Conservation (phyloP, 2,797 vertebrate genomes). For the Hemitrygon akajei region DNA sequence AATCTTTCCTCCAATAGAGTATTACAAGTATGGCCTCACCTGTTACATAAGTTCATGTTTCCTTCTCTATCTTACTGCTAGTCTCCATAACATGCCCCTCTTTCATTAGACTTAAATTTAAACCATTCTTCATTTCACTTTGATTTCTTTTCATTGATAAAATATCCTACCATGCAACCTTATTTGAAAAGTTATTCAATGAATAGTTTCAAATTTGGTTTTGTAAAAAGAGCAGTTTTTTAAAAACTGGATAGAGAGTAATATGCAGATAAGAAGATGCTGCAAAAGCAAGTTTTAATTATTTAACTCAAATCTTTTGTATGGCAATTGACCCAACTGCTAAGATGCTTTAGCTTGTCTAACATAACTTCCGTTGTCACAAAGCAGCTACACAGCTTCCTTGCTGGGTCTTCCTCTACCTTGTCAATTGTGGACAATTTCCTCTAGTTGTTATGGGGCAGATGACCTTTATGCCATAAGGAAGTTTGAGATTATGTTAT, state of each 20-base stretch:
- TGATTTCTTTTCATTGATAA: no score
- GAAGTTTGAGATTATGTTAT: background rate
- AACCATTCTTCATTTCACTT: no score
- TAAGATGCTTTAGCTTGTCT: background rate
- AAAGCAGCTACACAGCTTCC: background rate
- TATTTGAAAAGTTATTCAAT: no score
- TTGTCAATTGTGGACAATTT: background rate
- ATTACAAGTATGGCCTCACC: no score
- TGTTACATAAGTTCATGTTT: no score
- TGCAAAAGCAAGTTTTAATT: background rate
- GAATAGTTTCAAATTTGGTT: no score
- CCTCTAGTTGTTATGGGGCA: background rate
- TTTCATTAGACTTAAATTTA: no score
- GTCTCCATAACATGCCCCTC: no score
- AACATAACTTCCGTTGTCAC: background rate
- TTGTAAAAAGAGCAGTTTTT: no score
- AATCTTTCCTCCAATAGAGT: no score
- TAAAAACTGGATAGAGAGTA: background rate
- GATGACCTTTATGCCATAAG: background rate
- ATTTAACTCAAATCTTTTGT: background rate
- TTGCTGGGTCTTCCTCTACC: background rate
- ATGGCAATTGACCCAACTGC: background rate
- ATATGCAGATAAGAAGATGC: background rate
- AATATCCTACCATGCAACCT: no score
- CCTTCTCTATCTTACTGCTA: no score